Conservation (phyloP, 2,797 vertebrate genomes). For the Gallinago nigripennis region DNA sequence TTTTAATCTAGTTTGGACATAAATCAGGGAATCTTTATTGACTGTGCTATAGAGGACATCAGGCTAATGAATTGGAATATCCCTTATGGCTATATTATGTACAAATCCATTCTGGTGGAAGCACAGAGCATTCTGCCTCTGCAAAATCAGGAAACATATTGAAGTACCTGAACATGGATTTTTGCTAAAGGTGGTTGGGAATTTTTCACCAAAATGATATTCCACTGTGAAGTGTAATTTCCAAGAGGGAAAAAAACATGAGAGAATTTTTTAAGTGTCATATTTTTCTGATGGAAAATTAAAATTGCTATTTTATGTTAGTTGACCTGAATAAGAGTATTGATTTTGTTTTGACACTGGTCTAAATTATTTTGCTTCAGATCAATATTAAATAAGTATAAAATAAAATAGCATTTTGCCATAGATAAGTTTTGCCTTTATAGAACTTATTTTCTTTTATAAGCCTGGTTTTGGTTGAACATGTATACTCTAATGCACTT, state of each 20-base stretch:
- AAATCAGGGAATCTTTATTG: not conserved
- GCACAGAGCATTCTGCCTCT: not conserved
- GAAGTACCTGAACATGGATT: not conserved
- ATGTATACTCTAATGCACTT: not conserved
- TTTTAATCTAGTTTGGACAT: not conserved
- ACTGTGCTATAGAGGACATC: not conserved
- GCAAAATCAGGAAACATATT: not conserved
- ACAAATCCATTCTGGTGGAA: not conserved
- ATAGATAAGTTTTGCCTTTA: not conserved
- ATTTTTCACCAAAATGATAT: not conserved
- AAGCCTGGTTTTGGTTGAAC: not conserved
- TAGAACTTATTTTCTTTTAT: not conserved
- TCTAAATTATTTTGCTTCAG: conserved; percentile 44
- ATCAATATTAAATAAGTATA: conserved; percentile 50
- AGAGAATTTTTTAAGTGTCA: not conserved
- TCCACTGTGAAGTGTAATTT: not conserved
- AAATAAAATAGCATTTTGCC: not conserved
- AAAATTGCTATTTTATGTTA: conserved; percentile 35
- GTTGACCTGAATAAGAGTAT: conserved; percentile 32
- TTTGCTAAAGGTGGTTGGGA: not conserved
- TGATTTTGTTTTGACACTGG: conserved; percentile 57
- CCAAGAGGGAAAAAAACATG: not conserved
- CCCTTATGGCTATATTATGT: not conserved
- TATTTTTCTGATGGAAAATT: conserved; percentile 7
- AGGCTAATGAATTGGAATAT: not conserved